Base-by-base conservation (phyloP, 2,113 vertebrate species). In the Stigmatopora argus region DNA sequence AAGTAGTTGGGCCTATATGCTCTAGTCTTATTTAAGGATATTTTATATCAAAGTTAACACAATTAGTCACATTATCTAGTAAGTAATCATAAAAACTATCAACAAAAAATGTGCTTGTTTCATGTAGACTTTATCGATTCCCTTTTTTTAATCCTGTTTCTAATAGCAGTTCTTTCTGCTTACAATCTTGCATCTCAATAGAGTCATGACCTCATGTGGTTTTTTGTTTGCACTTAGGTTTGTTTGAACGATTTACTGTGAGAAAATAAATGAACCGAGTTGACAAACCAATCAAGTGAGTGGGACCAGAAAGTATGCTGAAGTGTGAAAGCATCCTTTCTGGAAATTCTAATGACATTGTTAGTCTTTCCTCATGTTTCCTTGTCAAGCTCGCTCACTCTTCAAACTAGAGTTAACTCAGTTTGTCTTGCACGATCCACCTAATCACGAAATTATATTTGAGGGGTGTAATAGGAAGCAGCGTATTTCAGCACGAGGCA, bases 401-500 rank as follows among this genome's bases (percentile, higher is more conserved):
- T 62, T 72, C 41, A 72, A 66, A 66, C 31, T 21, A 44, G 10
- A 71, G 53, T 44, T 69, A 23, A 61, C 17, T 59, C 15, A 15
- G 56, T 77, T 68, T 62, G 57, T 59, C 46, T 70, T 67, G 48
- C 45, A 65, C 44, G 71, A n/a, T 70, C 41, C 62, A 53, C 26
- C 23, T 52, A 75, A 72, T 45, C 41, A 53, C 45, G 49, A 26
- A 17, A 49, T 72, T 80, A 41, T 58, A 46, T 80, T 58, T 65
- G 48, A 70, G 70, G 23, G 47, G 65, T 64, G 21, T 71, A 66
- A 65, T 65, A 72, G 23, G 62, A 74, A 17, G 71, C 48, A 72
- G n/a, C 38, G 52, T 35, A 68, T 26, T 64, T 55, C 44, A 55
- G 45, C 23, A 46, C 73, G 69, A 78, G 66, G 59, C 68, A 65